phyloP scores from a whole-genome alignment of 2,113 vertebrate genomes.

The Puffinus mauretanicus region DNA sequence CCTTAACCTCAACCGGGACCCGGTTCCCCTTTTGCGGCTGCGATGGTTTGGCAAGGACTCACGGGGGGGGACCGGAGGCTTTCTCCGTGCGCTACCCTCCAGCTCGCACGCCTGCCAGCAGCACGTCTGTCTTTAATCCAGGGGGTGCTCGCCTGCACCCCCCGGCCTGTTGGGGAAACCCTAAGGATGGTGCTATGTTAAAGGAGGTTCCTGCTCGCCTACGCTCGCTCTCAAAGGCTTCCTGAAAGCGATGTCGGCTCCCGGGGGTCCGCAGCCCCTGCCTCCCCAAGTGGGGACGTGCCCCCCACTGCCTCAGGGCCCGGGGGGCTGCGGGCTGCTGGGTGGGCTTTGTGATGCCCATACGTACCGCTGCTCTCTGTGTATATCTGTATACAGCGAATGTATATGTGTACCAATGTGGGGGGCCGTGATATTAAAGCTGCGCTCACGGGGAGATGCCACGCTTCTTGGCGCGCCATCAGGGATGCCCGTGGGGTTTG shows the following conservation, averaged over 20 bases:
- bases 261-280: fast-evolving
- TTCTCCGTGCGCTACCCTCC: background rate
- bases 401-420: background rate
- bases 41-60: background rate
- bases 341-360: background rate
- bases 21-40: background rate
- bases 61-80: background rate
- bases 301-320: background rate
- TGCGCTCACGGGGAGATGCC: background rate
- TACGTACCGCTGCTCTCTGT: background rate
- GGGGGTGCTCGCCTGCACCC: background rate
- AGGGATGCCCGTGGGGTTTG: background rate
- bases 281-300: fast-evolving
- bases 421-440: background rate
- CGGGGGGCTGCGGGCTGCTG: background rate
- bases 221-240: background rate
- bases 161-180: background rate
- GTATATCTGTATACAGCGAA: slow-evolving; percentile 9
- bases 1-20: background rate
- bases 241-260: background rate
- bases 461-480: fast-evolving
- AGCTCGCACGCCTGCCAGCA: background rate
- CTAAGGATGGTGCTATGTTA: slow-evolving; percentile 59
- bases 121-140: background rate
- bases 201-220: background rate